Base-by-base conservation (phyloP, 1,140 invertebrate species). In the Callitettix versicolor region DNA sequence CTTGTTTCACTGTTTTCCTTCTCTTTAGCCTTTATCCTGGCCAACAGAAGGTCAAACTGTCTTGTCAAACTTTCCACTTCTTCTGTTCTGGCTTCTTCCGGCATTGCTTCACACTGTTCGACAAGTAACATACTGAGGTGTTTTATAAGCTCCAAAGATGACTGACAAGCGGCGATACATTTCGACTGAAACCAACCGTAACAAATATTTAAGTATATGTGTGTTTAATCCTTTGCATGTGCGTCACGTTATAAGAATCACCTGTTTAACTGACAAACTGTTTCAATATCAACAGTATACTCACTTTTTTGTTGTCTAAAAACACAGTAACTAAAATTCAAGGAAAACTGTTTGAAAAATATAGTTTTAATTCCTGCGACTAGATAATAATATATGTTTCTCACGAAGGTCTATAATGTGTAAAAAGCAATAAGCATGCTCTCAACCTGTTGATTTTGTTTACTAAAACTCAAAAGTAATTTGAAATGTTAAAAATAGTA, bases 91-190 rank as follows among this genome's bases (percentile, higher is more conserved):
- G 81, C 80, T 58, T 82, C 77, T 50, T 86, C 79, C 47, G 75
- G 71, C 3, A 74, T 78, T 18, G 82, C 76, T 47, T 82, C 78
- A 60, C 81, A 85, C 65, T 91, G 86, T 34, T 80, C 80, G 3
- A 86, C 68, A 1, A 92, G 70, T 7, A 90, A 64, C 38, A 79
- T 75, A 52, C 86, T 82, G 14, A 93, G 72, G 73, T 91, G 85
- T 63, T 81, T 82, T 1, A 90, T 79, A 15, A 90, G 67, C 68
- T 92, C 88, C 36, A 86, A 74, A 12, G 79, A 80, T 1, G 80
- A 84, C 62, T 86, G 79, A 64, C 82, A 85, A 48, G 78, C 79
- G 55, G 79, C 79, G 20, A 85, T 74, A 55, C 79, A 66, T 69
- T 84, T 84, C 24, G 78, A 77, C 76, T 80, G 60, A 18, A 20